Evolutionary conservation across 2,113 vertebrate genomes (phyloP), one percentile per base, ranked within the genome.

Genomic region (Saguinus imperator): DNA sequence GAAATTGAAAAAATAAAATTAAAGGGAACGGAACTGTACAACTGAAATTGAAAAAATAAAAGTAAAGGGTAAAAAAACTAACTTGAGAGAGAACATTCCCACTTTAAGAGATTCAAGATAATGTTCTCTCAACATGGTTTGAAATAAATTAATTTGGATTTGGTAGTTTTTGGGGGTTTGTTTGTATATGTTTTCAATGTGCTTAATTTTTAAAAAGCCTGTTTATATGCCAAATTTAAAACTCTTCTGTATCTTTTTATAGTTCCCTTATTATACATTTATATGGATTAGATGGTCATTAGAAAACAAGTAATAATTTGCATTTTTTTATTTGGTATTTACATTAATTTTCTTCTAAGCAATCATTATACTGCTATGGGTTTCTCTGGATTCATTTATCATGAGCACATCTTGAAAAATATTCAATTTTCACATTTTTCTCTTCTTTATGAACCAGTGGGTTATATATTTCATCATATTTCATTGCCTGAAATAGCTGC

Each of bases 371-470:
- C 5, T 83, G 8, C 3, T 20, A 17, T 27, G 25, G 6, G 58
- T 89, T 94, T 92, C 10, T 55, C 14, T 76, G 37, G 43, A 84
- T 79, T 90, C 45, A 86, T 91, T 94, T 73, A 91, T 70, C 66
- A 75, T 73, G 4, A n/a, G 23, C 0, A 95, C 10, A 75, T 79
- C 5, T 85, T 21, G 37, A 94, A 94, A 91, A 66, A 35, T 37
- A 85, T 68, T 73, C 43, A 77, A 48, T 83, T 8, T 86, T 10
- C 3, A 77, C 14, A 68, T 58, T 64, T 84, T 40, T 89, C 3
- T 52, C 97, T 89, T 88, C 35, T 79, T 86, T 82, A 86, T 52
- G 70, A 96, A 88, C 50, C 40, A 94, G 5, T 61, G 6, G 18
- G 52, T 90, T 94, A 85, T 8, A 81, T 55, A 82, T 58, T 70